Evolutionary conservation across 2,797 vertebrate species (phyloP), one percentile per base, ranked within the genome.

Genomic region (Eleutherodactylus coqui): DNA sequence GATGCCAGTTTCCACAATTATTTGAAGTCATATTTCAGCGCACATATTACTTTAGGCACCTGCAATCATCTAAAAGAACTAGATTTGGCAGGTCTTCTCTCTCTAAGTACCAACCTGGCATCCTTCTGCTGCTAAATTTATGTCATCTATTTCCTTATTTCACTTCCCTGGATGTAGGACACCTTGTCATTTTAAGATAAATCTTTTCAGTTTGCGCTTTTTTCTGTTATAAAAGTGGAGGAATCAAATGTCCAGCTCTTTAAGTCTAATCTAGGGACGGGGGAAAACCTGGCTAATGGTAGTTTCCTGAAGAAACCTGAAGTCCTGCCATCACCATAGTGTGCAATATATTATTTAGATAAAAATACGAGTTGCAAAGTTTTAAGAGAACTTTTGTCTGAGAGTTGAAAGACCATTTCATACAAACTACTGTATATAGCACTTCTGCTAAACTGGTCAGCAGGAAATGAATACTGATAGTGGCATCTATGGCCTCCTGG

Each of bases 1-100:
- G 43, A 47, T 87, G 82, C 86, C 86, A 87, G 43, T 87, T 87
- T 84, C 75, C 81, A 87, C 64, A 87, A 79, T 79, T 79, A 84
- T 87, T 79, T 79, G 41, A 84, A 79, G 67, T 55, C 62, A 79
- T 79, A 83, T 83, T 84, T 87, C 76, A 79, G 60, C 86, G 67
- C 67, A 75, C 64, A 83, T 79, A 75, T 83, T 83, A 58, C 73
- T 72, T 78, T 58, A 83, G 75, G 38, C 80, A 87, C 86, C 86
- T 83, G 86, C 81, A 83, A 87, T 83, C 73, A 79, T 83, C 75
- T 58, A 53, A 79, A 79, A 64, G 51, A 79, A 84, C 32, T 87
- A 24, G 60, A 53, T 62, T 84, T 87, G 86, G 81, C 81, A 83
- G 70, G 27, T 32, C 36, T 32, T 75, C 38, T 60, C 14, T 47